Evolutionary conservation across 2,888 invertebrate genomes (phyloP).

Genomic region (Leucoma salicis): DNA sequence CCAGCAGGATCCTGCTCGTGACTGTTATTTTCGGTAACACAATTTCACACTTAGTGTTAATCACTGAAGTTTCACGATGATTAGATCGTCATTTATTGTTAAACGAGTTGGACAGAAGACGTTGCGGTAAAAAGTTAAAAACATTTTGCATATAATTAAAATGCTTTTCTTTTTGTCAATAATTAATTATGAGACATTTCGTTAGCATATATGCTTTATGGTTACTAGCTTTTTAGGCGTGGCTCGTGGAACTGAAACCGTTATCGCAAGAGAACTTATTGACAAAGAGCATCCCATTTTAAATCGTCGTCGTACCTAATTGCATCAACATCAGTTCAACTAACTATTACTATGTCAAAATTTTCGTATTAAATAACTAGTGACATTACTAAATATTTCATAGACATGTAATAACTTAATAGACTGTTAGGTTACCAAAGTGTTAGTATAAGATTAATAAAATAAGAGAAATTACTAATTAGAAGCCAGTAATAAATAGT

Average conservation of each 20-base stretch:
- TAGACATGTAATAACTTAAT: not conserved
- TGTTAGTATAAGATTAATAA: too few relatives aligned
- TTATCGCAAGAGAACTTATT: not conserved
- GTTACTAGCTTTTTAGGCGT: not conserved
- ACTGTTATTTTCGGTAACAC: too few relatives aligned
- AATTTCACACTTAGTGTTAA: not conserved
- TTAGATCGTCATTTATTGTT: constrained; percentile 7
- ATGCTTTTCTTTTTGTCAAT: constrained; percentile 19
- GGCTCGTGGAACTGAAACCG: not conserved
- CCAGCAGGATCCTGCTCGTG: too few relatives aligned
- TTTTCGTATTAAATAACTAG: not conserved
- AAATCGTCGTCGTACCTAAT: not conserved
- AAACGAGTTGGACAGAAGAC: constrained; percentile 11
- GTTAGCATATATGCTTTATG: not conserved
- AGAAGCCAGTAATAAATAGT: too few relatives aligned
- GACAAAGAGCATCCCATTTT: not conserved
- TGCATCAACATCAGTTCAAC: not conserved
- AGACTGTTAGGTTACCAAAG: not conserved
- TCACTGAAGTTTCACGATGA: not conserved
- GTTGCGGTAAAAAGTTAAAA: too few relatives aligned
- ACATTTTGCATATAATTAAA: constrained; percentile 22
- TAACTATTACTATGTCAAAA: not conserved
- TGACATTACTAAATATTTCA: not conserved
- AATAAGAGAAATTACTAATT: too few relatives aligned
- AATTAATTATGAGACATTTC: constrained; percentile 14